Conservation (phyloP, 2,888 invertebrate species). For the Trypoxylon attenuatum region DNA sequence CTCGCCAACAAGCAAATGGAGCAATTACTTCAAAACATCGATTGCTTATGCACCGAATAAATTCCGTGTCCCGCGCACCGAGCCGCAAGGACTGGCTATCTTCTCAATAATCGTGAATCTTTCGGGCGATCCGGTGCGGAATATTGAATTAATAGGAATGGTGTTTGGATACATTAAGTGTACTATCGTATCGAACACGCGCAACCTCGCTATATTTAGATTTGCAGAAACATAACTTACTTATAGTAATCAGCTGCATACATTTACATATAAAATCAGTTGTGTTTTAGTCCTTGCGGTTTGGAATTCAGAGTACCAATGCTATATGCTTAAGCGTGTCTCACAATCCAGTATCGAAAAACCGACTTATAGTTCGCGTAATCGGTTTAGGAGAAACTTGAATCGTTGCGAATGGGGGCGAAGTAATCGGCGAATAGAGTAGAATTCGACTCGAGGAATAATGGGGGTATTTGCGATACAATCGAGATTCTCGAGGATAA, state of each 20-base stretch:
- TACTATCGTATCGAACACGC: not conserved
- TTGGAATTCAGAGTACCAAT: too few relatives aligned
- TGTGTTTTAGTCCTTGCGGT: too few relatives aligned
- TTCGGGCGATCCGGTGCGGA: not conserved
- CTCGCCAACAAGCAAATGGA: not conserved
- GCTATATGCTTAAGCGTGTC: too few relatives aligned
- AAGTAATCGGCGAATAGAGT: too few relatives aligned
- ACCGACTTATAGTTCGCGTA: too few relatives aligned
- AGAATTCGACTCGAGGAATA: too few relatives aligned
- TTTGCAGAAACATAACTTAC: slow-evolving; percentile 27
- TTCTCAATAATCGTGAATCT: not conserved
- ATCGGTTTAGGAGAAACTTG: too few relatives aligned
- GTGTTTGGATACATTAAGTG: not conserved
- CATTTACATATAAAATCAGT: too few relatives aligned
- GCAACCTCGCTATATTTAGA: slow-evolving; percentile 13
- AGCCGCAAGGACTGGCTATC: not conserved
- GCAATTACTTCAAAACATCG: not conserved
- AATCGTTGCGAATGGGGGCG: too few relatives aligned
- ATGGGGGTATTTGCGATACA: too few relatives aligned
- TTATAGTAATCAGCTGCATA: slow-evolving; percentile 27
- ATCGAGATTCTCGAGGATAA: too few relatives aligned
- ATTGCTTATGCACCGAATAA: not conserved
- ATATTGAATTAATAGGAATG: not conserved
- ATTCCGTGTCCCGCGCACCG: not conserved
- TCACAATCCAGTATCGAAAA: too few relatives aligned